Evolutionary conservation across 1,140 invertebrate species (phyloP).

Genomic region (Ectropis grisescens): DNA sequence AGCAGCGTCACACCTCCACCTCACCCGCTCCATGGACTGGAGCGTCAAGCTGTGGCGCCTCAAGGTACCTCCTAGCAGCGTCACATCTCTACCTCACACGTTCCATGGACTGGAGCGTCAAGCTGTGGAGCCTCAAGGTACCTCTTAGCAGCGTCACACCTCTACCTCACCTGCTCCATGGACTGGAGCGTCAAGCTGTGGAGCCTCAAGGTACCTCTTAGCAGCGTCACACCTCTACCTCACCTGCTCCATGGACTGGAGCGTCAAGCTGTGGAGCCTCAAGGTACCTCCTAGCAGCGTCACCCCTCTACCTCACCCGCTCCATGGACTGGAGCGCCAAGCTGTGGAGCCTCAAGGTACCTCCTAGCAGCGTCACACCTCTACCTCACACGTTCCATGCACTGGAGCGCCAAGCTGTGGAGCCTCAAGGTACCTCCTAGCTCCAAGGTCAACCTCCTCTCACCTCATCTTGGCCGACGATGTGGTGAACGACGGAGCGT

Average conservation of each 20-base stretch:
- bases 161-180: slow-evolving; percentile 96
- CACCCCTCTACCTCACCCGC: slow-evolving; percentile 90
- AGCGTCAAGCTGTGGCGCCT: slow-evolving; percentile 98
- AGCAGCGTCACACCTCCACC: slow-evolving; percentile 76
- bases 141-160: slow-evolving; percentile 16
- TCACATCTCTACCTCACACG: slow-evolving; percentile 89
- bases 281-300: slow-evolving; percentile 75
- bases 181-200: slow-evolving; percentile 99
- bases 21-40: slow-evolving; percentile 98
- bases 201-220: slow-evolving; percentile 87
- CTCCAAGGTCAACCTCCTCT: too few relatives aligned
- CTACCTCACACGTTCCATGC: slow-evolving; percentile 96
- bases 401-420: slow-evolving; percentile 99
- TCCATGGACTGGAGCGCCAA: slow-evolving; percentile 99
- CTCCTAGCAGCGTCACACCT: slow-evolving; percentile 53
- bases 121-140: slow-evolving; percentile 96
- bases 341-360: slow-evolving; percentile 95
- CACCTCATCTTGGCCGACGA: too few relatives aligned
- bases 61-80: slow-evolving; percentile 75
- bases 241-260: slow-evolving; percentile 98
- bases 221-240: slow-evolving; percentile 79
- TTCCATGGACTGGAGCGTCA: slow-evolving; percentile 98
- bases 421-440: slow-evolving; percentile 84
- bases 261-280: slow-evolving; percentile 96
- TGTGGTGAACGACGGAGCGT: too few relatives aligned